Evolutionary conservation across 2,113 vertebrate genomes (phyloP).

Genomic region (Dascyllus trimaculatus): DNA sequence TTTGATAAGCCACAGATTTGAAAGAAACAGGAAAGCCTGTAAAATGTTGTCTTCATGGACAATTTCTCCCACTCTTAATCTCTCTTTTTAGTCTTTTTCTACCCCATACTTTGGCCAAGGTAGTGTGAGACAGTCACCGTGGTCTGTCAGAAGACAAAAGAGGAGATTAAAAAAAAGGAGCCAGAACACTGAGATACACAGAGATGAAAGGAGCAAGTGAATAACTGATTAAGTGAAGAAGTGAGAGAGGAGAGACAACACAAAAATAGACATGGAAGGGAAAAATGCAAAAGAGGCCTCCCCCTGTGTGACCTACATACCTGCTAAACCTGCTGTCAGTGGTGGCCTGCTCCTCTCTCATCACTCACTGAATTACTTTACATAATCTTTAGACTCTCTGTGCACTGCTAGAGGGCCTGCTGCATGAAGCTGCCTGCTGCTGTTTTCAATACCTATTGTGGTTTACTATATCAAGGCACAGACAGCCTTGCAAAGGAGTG

Average conservation of each 20-base stretch:
- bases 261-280: slow-evolving; percentile 75
- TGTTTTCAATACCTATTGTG: slow-evolving; percentile 61
- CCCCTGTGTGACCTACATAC: slow-evolving; percentile 83
- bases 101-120: slow-evolving; percentile 31
- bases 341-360: slow-evolving; percentile 75
- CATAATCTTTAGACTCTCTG: slow-evolving; percentile 81
- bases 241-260: slow-evolving; percentile 66
- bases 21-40: slow-evolving; percentile 20
- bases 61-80: slow-evolving; percentile 26
- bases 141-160: slow-evolving; percentile 45
- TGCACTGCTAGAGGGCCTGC: slow-evolving; percentile 39
- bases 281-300: slow-evolving; percentile 77
- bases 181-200: slow-evolving; percentile 31
- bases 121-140: slow-evolving; percentile 28
- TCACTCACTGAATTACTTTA: slow-evolving; percentile 83
- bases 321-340: slow-evolving; percentile 82
- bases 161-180: slow-evolving; percentile 29
- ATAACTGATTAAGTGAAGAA: slow-evolving; percentile 73
- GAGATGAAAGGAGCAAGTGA: slow-evolving; percentile 71
- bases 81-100: slow-evolving; percentile 25
- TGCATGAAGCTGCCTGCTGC: slow-evolving; percentile 49
- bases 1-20: slow-evolving; percentile 32
- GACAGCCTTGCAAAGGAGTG: slow-evolving; percentile 22
- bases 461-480: slow-evolving; percentile 50
- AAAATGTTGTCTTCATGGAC: slow-evolving; percentile 22